Conservation (phyloP, 2,113 vertebrate genomes). For the Podocnemis expansa region DNA sequence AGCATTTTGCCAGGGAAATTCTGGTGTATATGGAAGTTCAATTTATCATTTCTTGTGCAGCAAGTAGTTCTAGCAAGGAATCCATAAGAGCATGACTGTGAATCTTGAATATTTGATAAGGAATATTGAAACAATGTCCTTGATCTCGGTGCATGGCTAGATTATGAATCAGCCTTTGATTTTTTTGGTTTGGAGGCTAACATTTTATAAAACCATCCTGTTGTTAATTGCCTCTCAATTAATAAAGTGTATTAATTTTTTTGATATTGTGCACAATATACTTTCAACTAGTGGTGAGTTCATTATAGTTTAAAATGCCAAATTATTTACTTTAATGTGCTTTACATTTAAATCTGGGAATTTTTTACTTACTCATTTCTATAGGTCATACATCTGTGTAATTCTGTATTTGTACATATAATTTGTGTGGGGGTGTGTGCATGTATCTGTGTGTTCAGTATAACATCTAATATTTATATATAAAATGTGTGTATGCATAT, state of each 20-base stretch:
- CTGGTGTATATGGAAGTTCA: not conserved
- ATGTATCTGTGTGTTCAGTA: not conserved
- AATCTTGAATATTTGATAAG: conserved; percentile 64
- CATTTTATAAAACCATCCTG: not conserved
- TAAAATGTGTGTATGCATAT: not conserved
- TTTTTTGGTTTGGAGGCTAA: conserved; percentile 31
- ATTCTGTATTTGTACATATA: not conserved
- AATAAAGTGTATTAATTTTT: conserved; percentile 40
- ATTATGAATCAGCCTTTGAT: conserved; percentile 62
- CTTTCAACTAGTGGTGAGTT: not conserved
- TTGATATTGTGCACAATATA: conserved; percentile 33
- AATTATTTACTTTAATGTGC: not conserved
- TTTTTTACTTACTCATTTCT: not conserved
- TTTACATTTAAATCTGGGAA: not conserved
- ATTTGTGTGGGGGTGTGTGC: not conserved
- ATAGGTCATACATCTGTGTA: not conserved
- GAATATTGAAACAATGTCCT: conserved; percentile 53
- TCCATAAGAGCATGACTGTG: conserved; percentile 1
- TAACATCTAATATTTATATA: not conserved
- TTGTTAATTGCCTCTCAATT: conserved; percentile 50
- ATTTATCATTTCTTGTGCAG: conserved; percentile 31
- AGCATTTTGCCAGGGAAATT: conserved; percentile 11
- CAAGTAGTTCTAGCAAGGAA: conserved; percentile 1
- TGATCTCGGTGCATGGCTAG: conserved; percentile 38
- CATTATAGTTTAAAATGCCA: not conserved